Conservation (phyloP, 1,140 invertebrate species). For the Lasaia peninsularis region DNA sequence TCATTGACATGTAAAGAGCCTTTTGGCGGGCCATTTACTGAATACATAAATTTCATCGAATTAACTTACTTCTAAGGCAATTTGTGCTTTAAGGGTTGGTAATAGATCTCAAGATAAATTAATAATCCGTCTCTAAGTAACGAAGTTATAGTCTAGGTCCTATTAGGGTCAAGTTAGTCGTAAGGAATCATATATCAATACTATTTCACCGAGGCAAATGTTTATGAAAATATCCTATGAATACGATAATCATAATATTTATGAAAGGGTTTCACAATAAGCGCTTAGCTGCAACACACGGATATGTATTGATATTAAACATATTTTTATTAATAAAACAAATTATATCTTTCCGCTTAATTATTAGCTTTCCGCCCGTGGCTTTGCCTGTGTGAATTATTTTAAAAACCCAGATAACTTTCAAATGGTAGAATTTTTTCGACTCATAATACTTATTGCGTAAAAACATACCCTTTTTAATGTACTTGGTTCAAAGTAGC, state of each 20-base stretch:
- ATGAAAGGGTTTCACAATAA: background rate
- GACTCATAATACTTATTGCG: no score
- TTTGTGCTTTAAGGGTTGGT: background rate
- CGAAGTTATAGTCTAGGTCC: conserved; percentile 1
- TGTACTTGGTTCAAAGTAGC: no score
- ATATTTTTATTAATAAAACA: no score
- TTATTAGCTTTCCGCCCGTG: no score
- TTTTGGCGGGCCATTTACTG: conserved; percentile 11
- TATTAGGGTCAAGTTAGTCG: conserved; percentile 6
- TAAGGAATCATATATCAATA: conserved; percentile 5
- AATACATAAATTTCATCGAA: conserved; percentile 11
- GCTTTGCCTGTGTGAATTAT: no score
- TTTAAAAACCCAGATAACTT: no score
- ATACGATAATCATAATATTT: background rate
- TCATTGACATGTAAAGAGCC: conserved; percentile 10
- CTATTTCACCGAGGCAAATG: background rate
- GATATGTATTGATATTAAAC: background rate
- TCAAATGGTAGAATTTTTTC: no score
- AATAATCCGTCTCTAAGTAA: background rate
- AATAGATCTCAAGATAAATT: background rate
- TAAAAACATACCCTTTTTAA: no score
- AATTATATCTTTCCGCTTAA: no score
- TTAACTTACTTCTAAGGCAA: background rate
- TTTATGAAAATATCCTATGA: conserved; percentile 5
- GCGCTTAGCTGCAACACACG: background rate